Conservation (phyloP, 2,888 invertebrate genomes). For the Aphodius sticticus region DNA sequence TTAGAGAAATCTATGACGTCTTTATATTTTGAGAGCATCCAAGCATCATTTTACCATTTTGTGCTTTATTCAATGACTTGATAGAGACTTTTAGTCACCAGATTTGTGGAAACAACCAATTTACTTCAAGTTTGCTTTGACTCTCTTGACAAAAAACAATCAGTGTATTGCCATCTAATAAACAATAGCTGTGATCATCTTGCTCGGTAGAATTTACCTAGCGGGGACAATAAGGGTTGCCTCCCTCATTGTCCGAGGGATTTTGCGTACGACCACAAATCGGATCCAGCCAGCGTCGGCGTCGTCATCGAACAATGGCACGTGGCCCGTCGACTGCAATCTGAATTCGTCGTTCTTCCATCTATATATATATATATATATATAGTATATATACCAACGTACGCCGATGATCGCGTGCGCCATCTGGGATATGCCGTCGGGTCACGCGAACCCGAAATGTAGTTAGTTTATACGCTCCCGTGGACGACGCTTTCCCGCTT, state of each 20-base stretch:
- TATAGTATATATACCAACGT: slow-evolving; percentile 45
- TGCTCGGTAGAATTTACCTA: no score
- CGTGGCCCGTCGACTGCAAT: slow-evolving; percentile 54
- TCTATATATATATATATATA: background rate
- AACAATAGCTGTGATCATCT: no score
- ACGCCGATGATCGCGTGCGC: slow-evolving; percentile 54
- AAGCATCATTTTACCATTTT: no score
- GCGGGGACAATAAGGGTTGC: background rate
- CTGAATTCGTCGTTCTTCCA: slow-evolving; percentile 49
- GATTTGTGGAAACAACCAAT: no score
- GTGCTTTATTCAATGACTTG: no score
- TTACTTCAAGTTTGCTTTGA: no score
- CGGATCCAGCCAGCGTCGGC: slow-evolving; percentile 18
- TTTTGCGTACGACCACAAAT: background rate
- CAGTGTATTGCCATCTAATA: no score
- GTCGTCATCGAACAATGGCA: slow-evolving; percentile 50
- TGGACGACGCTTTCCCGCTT: background rate
- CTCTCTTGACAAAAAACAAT: no score
- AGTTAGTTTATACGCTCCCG: slow-evolving; percentile 50
- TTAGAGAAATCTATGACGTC: no score
- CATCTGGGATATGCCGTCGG: slow-evolving; percentile 52
- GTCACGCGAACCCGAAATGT: slow-evolving; percentile 57
- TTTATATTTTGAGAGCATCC: no score
- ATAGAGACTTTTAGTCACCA: no score
- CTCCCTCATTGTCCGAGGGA: background rate